Percentiles rank a stretch among this genome's conserved stretches.
Conservation (phyloP, 2,797 vertebrate species). For the Furcifer pardalis region DNA sequence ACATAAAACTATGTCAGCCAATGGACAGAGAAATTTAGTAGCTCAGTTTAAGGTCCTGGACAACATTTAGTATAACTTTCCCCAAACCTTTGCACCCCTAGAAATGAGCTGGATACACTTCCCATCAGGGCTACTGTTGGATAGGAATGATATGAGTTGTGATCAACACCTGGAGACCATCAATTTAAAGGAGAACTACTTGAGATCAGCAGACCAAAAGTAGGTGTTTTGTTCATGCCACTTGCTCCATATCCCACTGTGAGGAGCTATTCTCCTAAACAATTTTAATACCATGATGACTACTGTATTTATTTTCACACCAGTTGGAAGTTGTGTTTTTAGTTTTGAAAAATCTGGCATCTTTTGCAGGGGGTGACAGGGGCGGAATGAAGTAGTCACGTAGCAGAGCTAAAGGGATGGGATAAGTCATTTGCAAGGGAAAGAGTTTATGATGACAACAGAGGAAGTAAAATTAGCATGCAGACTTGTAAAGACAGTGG, state of each 20-base stretch:
- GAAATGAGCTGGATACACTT: background rate
- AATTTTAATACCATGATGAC: background rate
- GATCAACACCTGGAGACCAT: background rate
- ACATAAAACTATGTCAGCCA: background rate
- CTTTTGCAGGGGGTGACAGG: background rate
- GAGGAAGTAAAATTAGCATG: background rate
- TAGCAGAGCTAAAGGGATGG: background rate
- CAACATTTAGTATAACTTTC: background rate
- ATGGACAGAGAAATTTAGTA: background rate
- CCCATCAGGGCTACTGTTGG: background rate
- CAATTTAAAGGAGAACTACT: too few species aligned
- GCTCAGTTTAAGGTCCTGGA: background rate
- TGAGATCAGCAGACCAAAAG: background rate
- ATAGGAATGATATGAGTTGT: background rate
- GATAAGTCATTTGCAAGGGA: background rate
- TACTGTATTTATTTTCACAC: slow-evolving; percentile 6
- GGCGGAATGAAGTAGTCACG: background rate
- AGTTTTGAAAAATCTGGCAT: slow-evolving; percentile 22
- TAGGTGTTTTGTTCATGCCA: background rate
- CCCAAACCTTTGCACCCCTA: background rate
- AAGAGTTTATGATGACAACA: background rate
- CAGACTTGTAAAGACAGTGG: background rate
- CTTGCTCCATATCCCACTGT: slow-evolving; percentile 18
- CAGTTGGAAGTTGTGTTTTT: slow-evolving; percentile 1
- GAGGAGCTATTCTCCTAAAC: slow-evolving; percentile 34